Evolutionary conservation across 2,113 vertebrate genomes (phyloP).

Genomic region (Leptobrachium ailaonicum): DNA sequence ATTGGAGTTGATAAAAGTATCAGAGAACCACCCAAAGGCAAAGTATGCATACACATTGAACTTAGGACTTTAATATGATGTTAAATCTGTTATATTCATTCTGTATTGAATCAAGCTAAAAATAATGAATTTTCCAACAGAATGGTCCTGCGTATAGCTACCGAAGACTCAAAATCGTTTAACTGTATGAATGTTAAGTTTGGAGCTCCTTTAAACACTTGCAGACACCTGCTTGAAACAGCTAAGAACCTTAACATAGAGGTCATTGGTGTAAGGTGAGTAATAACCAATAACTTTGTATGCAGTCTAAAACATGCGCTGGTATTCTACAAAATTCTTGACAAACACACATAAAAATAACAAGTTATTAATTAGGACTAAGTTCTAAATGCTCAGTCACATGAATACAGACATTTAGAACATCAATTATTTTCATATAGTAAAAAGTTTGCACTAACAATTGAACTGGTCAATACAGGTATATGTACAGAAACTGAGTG

Average conservation of each 20-base stretch:
- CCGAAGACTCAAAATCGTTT: constrained; percentile 54
- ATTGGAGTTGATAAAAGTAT: constrained; percentile 72
- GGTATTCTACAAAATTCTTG: too few species aligned
- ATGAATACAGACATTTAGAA: too few species aligned
- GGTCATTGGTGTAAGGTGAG: background rate
- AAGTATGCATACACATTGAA: constrained; percentile 51
- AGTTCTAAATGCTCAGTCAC: too few species aligned
- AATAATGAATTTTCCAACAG: constrained; percentile 53
- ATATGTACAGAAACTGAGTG: too few species aligned
- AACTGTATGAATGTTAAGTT: constrained; percentile 47
- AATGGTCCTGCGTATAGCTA: constrained; percentile 65
- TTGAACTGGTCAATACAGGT: too few species aligned
- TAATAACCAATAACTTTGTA: background rate
- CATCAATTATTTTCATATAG: too few species aligned
- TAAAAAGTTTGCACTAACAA: too few species aligned
- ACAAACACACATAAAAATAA: too few species aligned
- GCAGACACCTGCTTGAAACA: background rate
- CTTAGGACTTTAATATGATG: background rate
- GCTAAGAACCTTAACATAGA: constrained; percentile 1
- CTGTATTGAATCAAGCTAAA: background rate
- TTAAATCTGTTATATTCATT: too few species aligned
- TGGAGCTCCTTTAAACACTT: background rate
- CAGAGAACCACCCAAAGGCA: constrained; percentile 66
- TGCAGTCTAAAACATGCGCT: background rate
- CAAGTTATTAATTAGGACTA: too few species aligned